These are phyloP conservation scores for Heloderma charlesbogerti DNA, from an alignment of 2,113 vertebrate genomes.

Conservation along the genomic window DNA sequence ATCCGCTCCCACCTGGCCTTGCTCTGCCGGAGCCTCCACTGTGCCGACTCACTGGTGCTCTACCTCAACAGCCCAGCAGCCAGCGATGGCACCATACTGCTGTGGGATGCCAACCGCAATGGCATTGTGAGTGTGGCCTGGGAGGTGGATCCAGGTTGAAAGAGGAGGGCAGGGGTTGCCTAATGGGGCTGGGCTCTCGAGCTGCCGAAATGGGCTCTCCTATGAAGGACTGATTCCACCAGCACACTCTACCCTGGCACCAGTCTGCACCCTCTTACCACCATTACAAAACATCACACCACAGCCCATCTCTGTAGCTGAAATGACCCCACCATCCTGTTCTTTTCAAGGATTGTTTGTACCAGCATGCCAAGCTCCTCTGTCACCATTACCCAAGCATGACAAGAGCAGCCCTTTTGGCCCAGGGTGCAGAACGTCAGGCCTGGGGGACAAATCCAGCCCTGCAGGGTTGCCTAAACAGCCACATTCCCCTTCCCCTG, in stretches of 20 bases:
- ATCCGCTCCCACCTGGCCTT: conserved; percentile 83
- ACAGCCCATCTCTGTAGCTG: no score
- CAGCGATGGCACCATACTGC: conserved; percentile 82
- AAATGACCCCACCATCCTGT: not conserved
- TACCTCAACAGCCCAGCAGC: conserved; percentile 84
- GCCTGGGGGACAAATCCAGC: no score
- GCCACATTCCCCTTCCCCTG: no score
- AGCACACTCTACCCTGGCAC: no score
- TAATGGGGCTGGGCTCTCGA: not conserved
- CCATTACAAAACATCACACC: not conserved
- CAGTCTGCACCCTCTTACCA: not conserved
- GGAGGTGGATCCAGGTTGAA: not conserved
- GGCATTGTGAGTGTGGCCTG: conserved; percentile 76
- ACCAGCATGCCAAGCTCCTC: not conserved
- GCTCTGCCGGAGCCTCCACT: conserved; percentile 83
- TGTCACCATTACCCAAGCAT: not conserved
- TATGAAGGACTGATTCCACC: not conserved
- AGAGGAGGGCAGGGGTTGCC: not conserved
- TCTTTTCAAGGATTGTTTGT: not conserved
- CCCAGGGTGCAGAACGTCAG: no score
- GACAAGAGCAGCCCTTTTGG: not conserved
- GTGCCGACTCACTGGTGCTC: conserved; percentile 81
- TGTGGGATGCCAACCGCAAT: conserved; percentile 84
- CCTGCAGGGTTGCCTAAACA: no score
- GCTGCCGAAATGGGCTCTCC: not conserved